Evolutionary conservation across 2,888 invertebrate species (phyloP).

Genomic region (Agonopterix alstromeriana): DNA sequence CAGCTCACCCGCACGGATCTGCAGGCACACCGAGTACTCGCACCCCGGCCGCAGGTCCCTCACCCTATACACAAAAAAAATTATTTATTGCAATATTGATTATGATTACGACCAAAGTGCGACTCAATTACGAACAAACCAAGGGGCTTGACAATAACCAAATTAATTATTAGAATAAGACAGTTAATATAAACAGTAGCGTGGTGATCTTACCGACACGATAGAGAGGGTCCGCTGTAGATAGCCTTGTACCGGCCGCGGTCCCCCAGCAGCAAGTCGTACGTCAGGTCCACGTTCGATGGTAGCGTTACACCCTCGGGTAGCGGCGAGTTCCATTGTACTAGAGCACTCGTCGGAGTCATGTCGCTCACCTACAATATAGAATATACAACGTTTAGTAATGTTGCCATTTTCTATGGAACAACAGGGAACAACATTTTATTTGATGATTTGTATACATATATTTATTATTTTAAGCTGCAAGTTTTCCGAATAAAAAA

Average conservation of each 20-base stretch:
- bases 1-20: constrained; percentile 85
- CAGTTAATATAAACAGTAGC: background rate
- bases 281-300: constrained; percentile 82
- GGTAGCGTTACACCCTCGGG: constrained; percentile 68
- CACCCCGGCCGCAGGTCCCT: constrained; percentile 92
- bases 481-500: too few relatives aligned
- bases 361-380: constrained; percentile 84
- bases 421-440: too few relatives aligned
- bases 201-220: constrained; percentile 75
- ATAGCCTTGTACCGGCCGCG: constrained; percentile 88
- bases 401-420: too few relatives aligned
- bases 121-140: background rate
- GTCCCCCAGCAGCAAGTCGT: constrained; percentile 88
- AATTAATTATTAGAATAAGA: background rate
- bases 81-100: background rate
- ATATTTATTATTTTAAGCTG: too few relatives aligned
- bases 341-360: constrained; percentile 88
- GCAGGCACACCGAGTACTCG: constrained; percentile 89
- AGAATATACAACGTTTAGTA: too few relatives aligned
- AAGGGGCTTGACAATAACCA: background rate
- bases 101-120: too few relatives aligned
- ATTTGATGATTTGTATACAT: too few relatives aligned
- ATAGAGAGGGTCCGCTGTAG: constrained; percentile 85
- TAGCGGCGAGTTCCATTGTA: constrained; percentile 84
- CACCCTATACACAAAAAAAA: constrained; percentile 58